Evolutionary conservation across 2,888 invertebrate genomes (phyloP).

Genomic region (Catocala fraxini): DNA sequence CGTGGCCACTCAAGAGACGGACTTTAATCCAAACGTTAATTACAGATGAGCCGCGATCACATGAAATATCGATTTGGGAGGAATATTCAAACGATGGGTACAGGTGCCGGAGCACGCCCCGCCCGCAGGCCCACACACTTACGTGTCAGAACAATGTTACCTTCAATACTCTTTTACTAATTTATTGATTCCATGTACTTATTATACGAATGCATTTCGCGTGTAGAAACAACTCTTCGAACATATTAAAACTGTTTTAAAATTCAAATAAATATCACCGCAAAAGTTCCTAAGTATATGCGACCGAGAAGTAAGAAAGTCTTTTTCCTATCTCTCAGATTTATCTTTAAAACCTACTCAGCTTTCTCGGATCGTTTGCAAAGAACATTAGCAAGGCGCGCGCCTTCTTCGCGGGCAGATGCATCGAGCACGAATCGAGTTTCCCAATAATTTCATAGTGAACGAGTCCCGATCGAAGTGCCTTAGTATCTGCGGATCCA

Average conservation of each 20-base stretch:
- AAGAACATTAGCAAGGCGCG: slow-evolving; percentile 70
- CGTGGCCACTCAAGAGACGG: slow-evolving; percentile 70
- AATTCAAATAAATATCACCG: slow-evolving; percentile 45
- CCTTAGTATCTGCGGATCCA: slow-evolving; percentile 71
- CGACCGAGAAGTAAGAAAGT: slow-evolving; percentile 61
- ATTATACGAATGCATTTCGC: slow-evolving; percentile 55
- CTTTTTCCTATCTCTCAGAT: slow-evolving; percentile 71
- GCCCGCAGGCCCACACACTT: slow-evolving; percentile 74
- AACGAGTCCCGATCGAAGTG: slow-evolving; percentile 73
- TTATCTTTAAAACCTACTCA: slow-evolving; percentile 79
- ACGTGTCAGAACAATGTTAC: slow-evolving; percentile 51
- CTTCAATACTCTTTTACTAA: slow-evolving; percentile 64
- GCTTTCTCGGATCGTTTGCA: slow-evolving; percentile 73
- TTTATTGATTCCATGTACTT: slow-evolving; percentile 65
- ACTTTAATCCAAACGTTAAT: slow-evolving; percentile 79
- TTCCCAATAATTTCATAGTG: slow-evolving; percentile 85
- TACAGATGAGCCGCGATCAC: slow-evolving; percentile 75
- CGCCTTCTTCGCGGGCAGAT: slow-evolving; percentile 69
- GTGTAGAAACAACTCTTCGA: slow-evolving; percentile 13
- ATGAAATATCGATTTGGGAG: slow-evolving; percentile 84
- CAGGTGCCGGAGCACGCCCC: slow-evolving; percentile 81
- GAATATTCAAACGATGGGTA: slow-evolving; percentile 75
- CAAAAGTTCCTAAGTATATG: slow-evolving; percentile 59
- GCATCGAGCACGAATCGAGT: slow-evolving; percentile 83
- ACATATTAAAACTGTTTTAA: slow-evolving; percentile 14